Evolutionary conservation across 2,888 invertebrate genomes (phyloP).

Genomic region (Megastigmus dorsalis): DNA sequence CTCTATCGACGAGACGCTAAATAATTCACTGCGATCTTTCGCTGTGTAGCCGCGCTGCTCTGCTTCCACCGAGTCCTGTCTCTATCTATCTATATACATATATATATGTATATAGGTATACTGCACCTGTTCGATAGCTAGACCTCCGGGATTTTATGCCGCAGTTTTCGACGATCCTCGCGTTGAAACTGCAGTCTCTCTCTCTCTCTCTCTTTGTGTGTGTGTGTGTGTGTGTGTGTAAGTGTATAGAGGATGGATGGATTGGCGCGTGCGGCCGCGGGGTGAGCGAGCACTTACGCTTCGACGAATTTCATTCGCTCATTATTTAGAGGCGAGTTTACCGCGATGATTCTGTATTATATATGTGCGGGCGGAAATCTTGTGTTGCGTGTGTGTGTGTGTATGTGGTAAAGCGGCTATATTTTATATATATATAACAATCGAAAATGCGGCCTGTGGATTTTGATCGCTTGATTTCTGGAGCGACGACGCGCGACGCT

Average conservation of each 20-base stretch:
- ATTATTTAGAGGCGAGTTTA: slow-evolving; percentile 24
- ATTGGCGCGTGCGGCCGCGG: neutral
- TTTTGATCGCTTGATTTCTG: slow-evolving; percentile 19
- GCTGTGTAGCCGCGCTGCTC: neutral
- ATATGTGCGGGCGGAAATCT: too few relatives aligned
- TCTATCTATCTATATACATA: too few relatives aligned
- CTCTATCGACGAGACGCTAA: slow-evolving; percentile 45
- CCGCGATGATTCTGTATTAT: slow-evolving; percentile 3
- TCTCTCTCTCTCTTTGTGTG: neutral
- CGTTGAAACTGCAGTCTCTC: neutral
- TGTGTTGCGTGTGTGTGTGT: too few relatives aligned
- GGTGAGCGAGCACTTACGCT: neutral
- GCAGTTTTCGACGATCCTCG: slow-evolving; percentile 6
- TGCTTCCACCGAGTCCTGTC: neutral
- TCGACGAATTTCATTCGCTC: slow-evolving; percentile 15
- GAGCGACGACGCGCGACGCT: neutral
- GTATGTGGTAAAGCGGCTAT: too few relatives aligned
- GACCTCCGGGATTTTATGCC: slow-evolving; percentile 38
- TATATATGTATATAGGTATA: too few relatives aligned
- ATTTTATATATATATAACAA: slow-evolving; percentile 5
- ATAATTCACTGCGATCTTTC: slow-evolving; percentile 47
- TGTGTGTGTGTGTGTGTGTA: too few relatives aligned
- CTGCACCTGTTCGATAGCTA: too few relatives aligned
- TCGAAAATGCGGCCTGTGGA: slow-evolving; percentile 15
- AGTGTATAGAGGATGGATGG: neutral